Percentiles rank a stretch among this genome's conserved stretches.
Conservation (phyloP, 2,888 invertebrate species). For the Diloba caeruleocephala region DNA sequence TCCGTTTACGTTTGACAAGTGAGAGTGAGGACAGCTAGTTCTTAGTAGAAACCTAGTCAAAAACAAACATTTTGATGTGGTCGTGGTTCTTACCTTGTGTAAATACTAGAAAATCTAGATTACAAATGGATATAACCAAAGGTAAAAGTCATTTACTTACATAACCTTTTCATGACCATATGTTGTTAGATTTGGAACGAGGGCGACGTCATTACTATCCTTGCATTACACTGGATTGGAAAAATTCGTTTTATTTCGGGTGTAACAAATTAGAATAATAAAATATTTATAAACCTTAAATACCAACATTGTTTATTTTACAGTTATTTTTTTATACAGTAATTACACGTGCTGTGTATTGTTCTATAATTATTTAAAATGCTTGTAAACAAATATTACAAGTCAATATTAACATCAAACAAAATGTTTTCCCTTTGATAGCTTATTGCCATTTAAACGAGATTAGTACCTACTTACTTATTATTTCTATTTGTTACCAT, state of each 20-base stretch:
- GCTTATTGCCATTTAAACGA: no score
- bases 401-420: no score
- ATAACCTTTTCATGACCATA: conserved; percentile 75
- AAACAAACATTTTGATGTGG: conserved; percentile 65
- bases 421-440: no score
- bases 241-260: conserved; percentile 3
- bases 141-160: conserved; percentile 71
- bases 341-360: no score
- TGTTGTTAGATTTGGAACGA: conserved; percentile 72
- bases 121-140: conserved; percentile 79
- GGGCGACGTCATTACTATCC: conserved; percentile 62
- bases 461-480: no score
- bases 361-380: no score
- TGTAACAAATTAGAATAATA: no score
- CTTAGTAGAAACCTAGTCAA: conserved; percentile 50
- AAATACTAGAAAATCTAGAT: conserved; percentile 60
- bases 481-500: no score
- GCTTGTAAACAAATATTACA: no score
- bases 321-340: no score
- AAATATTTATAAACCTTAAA: no score
- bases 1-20: conserved; percentile 64
- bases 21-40: conserved; percentile 67
- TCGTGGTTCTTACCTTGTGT: conserved; percentile 61
- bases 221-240: conserved; percentile 35
- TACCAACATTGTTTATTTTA: no score